These are phyloP conservation scores for Tridacna gigas DNA, from an alignment of 2,888 invertebrate genomes.

Conservation along the genomic window DNA sequence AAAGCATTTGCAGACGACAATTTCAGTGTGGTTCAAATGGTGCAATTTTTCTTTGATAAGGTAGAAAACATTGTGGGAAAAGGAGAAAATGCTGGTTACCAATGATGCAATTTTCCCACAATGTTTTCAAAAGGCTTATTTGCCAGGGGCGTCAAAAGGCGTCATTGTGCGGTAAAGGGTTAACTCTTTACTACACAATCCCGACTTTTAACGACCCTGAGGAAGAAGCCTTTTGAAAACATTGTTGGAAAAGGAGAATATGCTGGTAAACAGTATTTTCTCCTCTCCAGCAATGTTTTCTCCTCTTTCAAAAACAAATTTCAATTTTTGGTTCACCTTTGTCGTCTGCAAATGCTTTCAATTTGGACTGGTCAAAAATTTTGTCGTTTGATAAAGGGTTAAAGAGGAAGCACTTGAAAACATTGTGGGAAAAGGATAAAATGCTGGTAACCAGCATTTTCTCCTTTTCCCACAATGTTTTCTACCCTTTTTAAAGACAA, in stretches of 20 bases:
- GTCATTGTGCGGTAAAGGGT: too few relatives aligned
- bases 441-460: background rate
- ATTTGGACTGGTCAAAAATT: background rate
- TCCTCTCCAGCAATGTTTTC: background rate
- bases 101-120: too few relatives aligned
- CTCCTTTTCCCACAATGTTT: constrained; percentile 1
- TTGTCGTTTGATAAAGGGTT: background rate
- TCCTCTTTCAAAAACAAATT: background rate
- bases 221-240: background rate
- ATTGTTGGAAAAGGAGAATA: background rate
- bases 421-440: constrained; percentile 10
- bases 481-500: too few relatives aligned
- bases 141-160: too few relatives aligned
- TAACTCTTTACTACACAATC: background rate
- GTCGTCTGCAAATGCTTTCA: background rate
- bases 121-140: too few relatives aligned
- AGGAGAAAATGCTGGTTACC: too few relatives aligned
- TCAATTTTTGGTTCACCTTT: too few relatives aligned
- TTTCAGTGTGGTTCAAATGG: too few relatives aligned
- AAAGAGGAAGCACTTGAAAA: background rate
- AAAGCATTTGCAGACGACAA: too few relatives aligned
- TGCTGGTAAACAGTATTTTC: background rate
- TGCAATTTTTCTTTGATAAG: too few relatives aligned
- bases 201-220: background rate
- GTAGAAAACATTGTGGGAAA: background rate